These are phyloP conservation scores for Pseudoatta argentina DNA, from an alignment of 1,140 invertebrate species.

Conservation along the genomic window DNA sequence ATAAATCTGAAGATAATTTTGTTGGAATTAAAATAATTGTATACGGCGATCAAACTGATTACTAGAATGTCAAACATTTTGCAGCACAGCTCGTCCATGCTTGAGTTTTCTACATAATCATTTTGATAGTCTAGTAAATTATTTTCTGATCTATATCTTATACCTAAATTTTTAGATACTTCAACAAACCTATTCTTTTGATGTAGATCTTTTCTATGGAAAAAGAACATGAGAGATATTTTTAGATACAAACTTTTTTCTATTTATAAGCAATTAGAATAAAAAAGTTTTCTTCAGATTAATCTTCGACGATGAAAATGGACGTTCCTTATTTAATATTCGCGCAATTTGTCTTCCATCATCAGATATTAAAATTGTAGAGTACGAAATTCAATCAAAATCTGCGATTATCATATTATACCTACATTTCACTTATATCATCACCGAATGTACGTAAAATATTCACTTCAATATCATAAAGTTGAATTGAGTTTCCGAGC, in stretches of 20 bases:
- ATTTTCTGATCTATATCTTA: too few species aligned
- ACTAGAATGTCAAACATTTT: too few species aligned
- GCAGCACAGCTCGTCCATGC: too few species aligned
- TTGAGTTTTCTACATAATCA: too few species aligned
- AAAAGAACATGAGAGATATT: neutral
- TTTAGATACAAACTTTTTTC: neutral
- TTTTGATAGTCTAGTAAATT: too few species aligned
- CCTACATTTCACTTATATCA: constrained; percentile 38
- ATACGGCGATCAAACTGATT: too few species aligned
- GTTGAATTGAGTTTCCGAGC: constrained; percentile 11
- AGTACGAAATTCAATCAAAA: constrained; percentile 55
- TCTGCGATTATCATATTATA: constrained; percentile 52
- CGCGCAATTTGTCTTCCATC: constrained; percentile 42
- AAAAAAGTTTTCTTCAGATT: neutral
- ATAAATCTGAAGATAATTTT: too few species aligned
- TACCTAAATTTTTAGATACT: too few species aligned
- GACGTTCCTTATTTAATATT: constrained; percentile 46
- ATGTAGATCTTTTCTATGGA: too few species aligned
- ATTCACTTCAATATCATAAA: constrained; percentile 6
- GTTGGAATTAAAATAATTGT: too few species aligned
- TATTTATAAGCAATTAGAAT: constrained; percentile 9
- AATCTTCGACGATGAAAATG: neutral
- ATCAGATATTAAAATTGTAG: constrained; percentile 41
- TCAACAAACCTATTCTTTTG: too few species aligned
- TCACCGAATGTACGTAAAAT: constrained; percentile 23